These are phyloP conservation scores for Melanotus villosus DNA, from an alignment of 2,888 invertebrate species.

Conservation along the genomic window DNA sequence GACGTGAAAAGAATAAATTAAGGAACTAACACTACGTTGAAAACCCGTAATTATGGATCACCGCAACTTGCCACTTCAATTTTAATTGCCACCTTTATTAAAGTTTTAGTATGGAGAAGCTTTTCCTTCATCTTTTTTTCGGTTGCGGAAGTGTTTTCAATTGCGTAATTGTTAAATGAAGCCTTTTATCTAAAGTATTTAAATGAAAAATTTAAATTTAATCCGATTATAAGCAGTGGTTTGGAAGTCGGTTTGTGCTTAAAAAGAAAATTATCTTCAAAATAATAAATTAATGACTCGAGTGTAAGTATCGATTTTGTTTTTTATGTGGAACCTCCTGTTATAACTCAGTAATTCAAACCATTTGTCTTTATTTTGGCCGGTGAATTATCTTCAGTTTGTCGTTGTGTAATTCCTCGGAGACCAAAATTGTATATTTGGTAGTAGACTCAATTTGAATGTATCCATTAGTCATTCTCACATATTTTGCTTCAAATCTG, in stretches of 20 bases:
- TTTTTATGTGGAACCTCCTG: neutral
- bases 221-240: neutral
- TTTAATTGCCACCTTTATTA: slow-evolving; percentile 14
- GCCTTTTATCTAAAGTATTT: too few species aligned
- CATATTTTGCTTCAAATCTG: slow-evolving; percentile 19
- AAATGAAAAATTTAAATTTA: too few species aligned
- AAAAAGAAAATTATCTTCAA: neutral
- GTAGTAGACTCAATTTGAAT: slow-evolving; percentile 24
- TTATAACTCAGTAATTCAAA: neutral
- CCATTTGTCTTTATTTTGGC: slow-evolving; percentile 13
- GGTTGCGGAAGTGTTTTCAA: too few species aligned
- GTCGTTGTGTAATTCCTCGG: neutral
- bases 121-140: neutral
- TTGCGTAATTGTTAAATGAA: too few species aligned
- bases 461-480: slow-evolving; percentile 25
- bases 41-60: slow-evolving; percentile 1
- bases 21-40: neutral
- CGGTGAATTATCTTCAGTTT: neutral
- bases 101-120: neutral
- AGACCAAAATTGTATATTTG: slow-evolving; percentile 7
- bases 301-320: neutral
- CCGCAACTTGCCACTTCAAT: slow-evolving; percentile 1
- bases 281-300: neutral
- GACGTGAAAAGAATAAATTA: slow-evolving; percentile 28
- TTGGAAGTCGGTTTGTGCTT: neutral